phyloP scores from a whole-genome alignment of 2,797 vertebrate genomes.

The Acridotheres tristis region DNA sequence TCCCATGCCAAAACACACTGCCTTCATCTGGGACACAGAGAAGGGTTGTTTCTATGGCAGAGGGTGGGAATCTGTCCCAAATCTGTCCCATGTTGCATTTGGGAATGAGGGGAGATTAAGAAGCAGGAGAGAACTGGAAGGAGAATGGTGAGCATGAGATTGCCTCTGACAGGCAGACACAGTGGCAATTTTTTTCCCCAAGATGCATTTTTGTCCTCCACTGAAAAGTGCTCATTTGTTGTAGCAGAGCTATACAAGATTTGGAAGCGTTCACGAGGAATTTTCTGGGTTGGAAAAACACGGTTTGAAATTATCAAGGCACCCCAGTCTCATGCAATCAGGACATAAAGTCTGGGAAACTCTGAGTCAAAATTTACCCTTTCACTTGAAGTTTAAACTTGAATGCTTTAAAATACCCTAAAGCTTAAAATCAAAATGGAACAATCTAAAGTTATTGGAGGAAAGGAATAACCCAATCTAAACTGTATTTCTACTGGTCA shows the following conservation, averaged over 20 bases:
- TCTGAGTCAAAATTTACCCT: not conserved
- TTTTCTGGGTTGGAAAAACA: conserved; percentile 25
- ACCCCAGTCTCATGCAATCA: not conserved
- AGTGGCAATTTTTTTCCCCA: not conserved
- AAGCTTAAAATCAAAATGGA: conserved; percentile 18
- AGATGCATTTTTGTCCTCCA: conserved; percentile 27
- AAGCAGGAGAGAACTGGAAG: not conserved
- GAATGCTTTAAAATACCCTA: not conserved
- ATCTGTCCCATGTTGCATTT: not conserved
- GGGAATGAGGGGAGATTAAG: not conserved
- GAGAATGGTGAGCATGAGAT: conserved; percentile 43
- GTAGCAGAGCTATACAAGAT: not conserved
- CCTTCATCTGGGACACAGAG: not conserved
- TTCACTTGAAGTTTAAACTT: not conserved
- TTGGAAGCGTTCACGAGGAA: not conserved
- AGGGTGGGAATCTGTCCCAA: not conserved
- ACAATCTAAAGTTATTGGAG: conserved; percentile 24
- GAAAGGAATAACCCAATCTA: conserved; percentile 3
- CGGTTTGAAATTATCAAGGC: not conserved
- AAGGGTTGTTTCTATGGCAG: not conserved
- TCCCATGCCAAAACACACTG: not conserved
- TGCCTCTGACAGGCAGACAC: conserved; percentile 37
- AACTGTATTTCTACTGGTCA: not conserved
- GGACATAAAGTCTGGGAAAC: not conserved
- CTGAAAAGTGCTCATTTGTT: conserved; percentile 36